phyloP scores from a whole-genome alignment of 2,888 invertebrate species.

The Therioaphis trifolii region DNA sequence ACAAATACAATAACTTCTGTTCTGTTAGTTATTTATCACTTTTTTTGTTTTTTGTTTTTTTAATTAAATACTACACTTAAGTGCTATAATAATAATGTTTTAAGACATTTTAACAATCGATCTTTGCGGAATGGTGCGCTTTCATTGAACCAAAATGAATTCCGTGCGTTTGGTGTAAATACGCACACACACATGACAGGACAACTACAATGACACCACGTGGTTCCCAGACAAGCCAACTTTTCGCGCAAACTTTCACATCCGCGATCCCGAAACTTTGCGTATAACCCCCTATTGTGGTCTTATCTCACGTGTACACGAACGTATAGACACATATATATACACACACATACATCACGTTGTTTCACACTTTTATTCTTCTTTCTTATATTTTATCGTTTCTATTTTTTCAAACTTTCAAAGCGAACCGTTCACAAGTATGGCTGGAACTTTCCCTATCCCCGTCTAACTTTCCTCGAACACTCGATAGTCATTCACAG shows the following conservation, averaged over 20 bases:
- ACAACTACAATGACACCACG: too few species aligned
- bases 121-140: too few species aligned
- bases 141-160: neutral
- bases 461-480: neutral
- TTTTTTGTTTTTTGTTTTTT: too few species aligned
- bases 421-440: constrained; percentile 23
- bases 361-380: too few species aligned
- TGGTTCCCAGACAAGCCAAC: neutral
- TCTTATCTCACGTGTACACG: neutral
- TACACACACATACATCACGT: neutral
- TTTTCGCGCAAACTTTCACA: neutral
- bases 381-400: neutral
- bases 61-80: too few species aligned
- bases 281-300: neutral
- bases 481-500: too few species aligned
- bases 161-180: neutral
- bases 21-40: too few species aligned
- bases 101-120: too few species aligned
- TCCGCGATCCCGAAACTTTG: neutral
- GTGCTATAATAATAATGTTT: too few species aligned
- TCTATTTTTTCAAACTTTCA: neutral
- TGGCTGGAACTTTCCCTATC: neutral
- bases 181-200: too few species aligned
- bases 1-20: too few species aligned
- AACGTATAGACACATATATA: too few species aligned